Base-by-base conservation (phyloP, 2,888 invertebrate species). In the Pristionchus mayeri region DNA sequence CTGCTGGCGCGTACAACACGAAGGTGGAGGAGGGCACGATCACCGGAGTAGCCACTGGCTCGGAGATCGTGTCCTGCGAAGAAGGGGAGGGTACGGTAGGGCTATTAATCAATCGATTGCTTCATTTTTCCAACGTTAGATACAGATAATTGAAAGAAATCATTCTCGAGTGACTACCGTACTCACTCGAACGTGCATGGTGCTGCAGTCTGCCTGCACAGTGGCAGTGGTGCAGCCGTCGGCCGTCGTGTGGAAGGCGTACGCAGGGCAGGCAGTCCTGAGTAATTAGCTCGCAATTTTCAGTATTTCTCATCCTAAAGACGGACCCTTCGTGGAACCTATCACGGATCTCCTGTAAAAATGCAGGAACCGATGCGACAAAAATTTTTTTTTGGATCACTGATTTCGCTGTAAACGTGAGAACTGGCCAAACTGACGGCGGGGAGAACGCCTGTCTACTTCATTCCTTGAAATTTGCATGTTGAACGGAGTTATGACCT, bases 181-280 rank as follows among this genome's bases (percentile, higher is more conserved):
- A 81, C 63, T 63, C 44, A 90, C 91, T 81, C 78, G 85, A 57
- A 91, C 88, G 78, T 85, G 87, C 91, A 91, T 91, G 60, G 86
- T 86, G 67, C 85, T 85, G 86, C 90, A 88, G 82, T 90, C 90
- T 13, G 91, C 86, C 81, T 91, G 91, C 13, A 91, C 91, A 9
- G 89, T 90, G 6, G 90, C 87, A 13, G 90, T 67, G 21, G 83
- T 52, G 71, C 83, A 67, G 40, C 60, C 60, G 3, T 44, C 79
- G 27, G 54, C 54, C 52, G 57, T 54, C 27, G 79, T 40, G 79
- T 40, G 34, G 79, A 79, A 79, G 13, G 79, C 52, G 79, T 79
- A 79, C 54, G 79, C 54, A 1, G 79, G 79, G 16, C 79, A 79
- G 21, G 24, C 37, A 3, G 79, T 79, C 37, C 79, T 79, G 57